Conservation (phyloP, 1,140 invertebrate species). For the Drosophila bifasciata region DNA sequence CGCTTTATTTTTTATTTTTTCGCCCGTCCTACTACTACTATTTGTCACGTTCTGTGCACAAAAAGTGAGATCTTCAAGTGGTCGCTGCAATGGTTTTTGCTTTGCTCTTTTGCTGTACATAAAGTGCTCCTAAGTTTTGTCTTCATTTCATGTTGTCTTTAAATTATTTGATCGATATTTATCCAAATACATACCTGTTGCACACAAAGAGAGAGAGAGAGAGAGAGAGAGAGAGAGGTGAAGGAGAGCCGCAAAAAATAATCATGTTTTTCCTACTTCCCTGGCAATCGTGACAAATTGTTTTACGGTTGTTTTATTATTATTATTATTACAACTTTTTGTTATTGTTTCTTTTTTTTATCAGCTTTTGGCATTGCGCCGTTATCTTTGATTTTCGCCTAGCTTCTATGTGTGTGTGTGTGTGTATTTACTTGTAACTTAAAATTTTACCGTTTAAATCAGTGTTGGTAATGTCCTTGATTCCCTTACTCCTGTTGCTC, state of each 20-base stretch:
- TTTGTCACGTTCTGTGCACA: slow-evolving; percentile 75
- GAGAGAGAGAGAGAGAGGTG: too few relatives aligned
- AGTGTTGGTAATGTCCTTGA: too few relatives aligned
- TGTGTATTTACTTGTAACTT: background rate
- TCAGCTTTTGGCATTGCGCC: slow-evolving; percentile 6
- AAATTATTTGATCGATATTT: slow-evolving; percentile 13
- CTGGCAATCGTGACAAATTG: slow-evolving; percentile 25
- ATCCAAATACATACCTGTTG: slow-evolving; percentile 53
- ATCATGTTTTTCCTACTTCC: slow-evolving; percentile 28
- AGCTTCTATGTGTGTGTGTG: too few relatives aligned
- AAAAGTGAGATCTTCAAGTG: slow-evolving; percentile 73
- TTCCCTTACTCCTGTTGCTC: too few relatives aligned
- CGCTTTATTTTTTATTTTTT: too few relatives aligned
- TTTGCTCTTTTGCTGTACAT: background rate
- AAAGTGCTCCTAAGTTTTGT: background rate
- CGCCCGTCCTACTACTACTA: slow-evolving; percentile 2
- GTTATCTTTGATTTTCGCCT: slow-evolving; percentile 23
- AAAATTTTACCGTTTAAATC: too few relatives aligned
- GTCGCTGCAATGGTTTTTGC: slow-evolving; percentile 37
- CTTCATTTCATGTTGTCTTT: slow-evolving; percentile 39
- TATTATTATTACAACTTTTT: too few relatives aligned
- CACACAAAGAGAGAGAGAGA: background rate
- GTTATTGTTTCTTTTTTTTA: background rate
- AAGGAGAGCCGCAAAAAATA: slow-evolving; percentile 6
- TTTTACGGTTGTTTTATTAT: slow-evolving; percentile 7